These are phyloP conservation scores for Dinomys branickii DNA, from an alignment of 2,113 vertebrate species.

Conservation along the genomic window DNA sequence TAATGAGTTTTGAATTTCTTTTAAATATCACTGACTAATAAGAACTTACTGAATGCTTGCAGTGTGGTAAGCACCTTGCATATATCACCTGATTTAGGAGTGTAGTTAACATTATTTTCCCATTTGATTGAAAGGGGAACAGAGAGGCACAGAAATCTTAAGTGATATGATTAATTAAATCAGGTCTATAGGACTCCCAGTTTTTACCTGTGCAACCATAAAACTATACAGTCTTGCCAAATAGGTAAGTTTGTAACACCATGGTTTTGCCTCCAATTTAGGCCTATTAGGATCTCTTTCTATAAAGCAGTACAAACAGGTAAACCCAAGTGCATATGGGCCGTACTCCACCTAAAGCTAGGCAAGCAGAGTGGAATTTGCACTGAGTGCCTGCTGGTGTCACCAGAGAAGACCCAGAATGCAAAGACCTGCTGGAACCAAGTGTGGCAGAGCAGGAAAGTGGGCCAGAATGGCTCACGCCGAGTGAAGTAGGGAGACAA, in stretches of 20 bases:
- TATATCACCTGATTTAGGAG: not conserved
- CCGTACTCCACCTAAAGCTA: not conserved
- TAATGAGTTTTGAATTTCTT: not conserved
- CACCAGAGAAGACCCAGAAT: not conserved
- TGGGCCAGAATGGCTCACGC: not conserved
- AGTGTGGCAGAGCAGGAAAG: not conserved
- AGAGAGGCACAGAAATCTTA: not conserved
- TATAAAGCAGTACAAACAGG: not conserved
- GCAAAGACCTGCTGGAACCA: not conserved
- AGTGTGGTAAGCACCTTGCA: not conserved
- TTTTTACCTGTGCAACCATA: not conserved
- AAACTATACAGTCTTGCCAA: not conserved
- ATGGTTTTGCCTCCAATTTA: not conserved
- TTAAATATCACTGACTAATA: not conserved
- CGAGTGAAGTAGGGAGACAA: not conserved
- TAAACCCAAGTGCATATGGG: not conserved
- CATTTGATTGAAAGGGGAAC: not conserved
- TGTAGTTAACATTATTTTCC: constrained; percentile 21
- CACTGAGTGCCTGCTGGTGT: not conserved
- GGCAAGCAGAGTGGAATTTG: not conserved
- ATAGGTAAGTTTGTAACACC: not conserved
- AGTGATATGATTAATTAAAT: constrained; percentile 6
- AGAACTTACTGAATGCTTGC: constrained; percentile 34
- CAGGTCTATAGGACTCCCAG: not conserved
- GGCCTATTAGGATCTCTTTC: not conserved